Base-by-base conservation (phyloP, 2,888 invertebrate genomes). In the Pediacus dermestoides region DNA sequence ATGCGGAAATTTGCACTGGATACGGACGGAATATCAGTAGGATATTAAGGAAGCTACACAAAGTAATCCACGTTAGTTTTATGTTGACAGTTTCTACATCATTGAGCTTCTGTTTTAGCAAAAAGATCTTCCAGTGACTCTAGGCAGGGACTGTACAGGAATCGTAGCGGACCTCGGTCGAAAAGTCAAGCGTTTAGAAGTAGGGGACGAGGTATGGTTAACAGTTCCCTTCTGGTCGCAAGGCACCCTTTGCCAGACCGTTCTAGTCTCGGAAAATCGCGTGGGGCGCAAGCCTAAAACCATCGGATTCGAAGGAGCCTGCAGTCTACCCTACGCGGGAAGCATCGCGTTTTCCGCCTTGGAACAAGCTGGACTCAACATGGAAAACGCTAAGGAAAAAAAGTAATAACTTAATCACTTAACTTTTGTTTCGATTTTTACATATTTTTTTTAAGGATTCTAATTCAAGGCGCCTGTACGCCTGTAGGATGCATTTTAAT, bases 101-200 rank as follows among this genome's bases (percentile, higher is more conserved):
- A 6, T 18, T 8, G 6, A 18, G n/a, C 21, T 8, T 7, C 21
- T n/a, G n/a, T n/a, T n/a, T n/a, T n/a, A n/a, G n/a, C n/a, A n/a
- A n/a, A n/a, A n/a, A n/a, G n/a, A 71, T 43, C 61, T 75, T 44
- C 79, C 80, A 9, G 68, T 81, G 30, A 72, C 74, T 27, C 61
- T 81, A 18, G 82, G 82, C 1, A 70, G 81, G 46, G 79, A 78
- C 57, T 80, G 80, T 58, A 68, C 78, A 6, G 82, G 82, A 16
- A 60, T 79, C 22, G 72, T 81, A 6, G 68, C 76, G 12, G 79
- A 78, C 46, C 70, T 79, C 26, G 81, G 81, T n/a, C 69, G 66
- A 44, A 69, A 70, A 46, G 80, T 80, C 4, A 68, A 67, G 13
- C 67, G 73, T 40, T 72, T 81, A 48, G 77, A 79, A 53, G 70